Evolutionary conservation across 2,113 vertebrate genomes (phyloP).

Genomic region (Pipra filicauda): DNA sequence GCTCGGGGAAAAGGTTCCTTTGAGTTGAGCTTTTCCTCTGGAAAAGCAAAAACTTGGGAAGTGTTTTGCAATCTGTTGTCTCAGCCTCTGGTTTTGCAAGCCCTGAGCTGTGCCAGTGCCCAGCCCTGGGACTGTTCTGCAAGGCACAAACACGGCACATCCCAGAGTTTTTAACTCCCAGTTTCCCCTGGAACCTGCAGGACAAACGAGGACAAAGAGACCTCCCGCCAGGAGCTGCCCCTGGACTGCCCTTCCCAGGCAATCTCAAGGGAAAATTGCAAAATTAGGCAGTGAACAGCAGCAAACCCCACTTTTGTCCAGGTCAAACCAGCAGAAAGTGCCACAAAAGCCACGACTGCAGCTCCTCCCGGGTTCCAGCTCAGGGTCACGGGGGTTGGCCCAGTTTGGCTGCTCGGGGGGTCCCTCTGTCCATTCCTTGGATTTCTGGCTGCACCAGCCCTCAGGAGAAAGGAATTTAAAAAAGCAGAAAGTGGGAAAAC

Average conservation of each 20-base stretch:
- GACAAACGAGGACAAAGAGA: not conserved
- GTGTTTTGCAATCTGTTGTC: conserved; percentile 13
- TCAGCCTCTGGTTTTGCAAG: conserved; percentile 34
- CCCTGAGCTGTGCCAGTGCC: no score
- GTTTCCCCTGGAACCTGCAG: no score
- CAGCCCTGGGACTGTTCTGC: not conserved
- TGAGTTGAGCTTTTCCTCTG: not conserved
- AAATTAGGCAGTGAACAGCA: not conserved
- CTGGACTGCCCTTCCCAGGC: not conserved
- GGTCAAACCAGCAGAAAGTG: not conserved
- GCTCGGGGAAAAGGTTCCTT: not conserved
- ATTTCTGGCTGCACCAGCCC: no score
- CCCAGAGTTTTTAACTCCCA: not conserved
- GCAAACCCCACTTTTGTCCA: not conserved
- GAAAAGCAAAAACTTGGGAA: conserved; percentile 9
- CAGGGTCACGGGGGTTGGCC: no score
- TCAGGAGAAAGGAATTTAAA: no score
- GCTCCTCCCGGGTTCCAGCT: not conserved
- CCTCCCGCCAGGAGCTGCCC: not conserved
- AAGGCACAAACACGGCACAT: not conserved
- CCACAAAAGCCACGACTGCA: not conserved
- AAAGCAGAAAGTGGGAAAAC: no score
- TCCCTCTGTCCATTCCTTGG: no score
- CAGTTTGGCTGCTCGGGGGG: no score
- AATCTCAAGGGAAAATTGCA: not conserved